Conservation (phyloP, 1,140 invertebrate species). For the Atopsyche davidsoni region DNA sequence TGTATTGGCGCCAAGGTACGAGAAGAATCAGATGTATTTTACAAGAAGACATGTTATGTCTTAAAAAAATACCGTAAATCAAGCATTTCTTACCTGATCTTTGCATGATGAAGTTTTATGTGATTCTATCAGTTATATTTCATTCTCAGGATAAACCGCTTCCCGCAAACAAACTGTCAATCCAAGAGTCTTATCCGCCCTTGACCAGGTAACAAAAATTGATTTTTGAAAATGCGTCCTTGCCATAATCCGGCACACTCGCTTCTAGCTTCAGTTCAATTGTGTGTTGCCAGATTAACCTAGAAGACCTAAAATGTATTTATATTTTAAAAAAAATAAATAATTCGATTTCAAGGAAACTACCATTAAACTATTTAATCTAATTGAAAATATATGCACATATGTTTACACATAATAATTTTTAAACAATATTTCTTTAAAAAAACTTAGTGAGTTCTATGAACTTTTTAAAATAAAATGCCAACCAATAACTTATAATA, state of each 20-base stretch:
- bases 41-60: not conserved
- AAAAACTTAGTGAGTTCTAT: too few species aligned
- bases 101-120: constrained; percentile 41
- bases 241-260: constrained; percentile 21
- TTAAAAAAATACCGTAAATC: not conserved
- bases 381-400: too few species aligned
- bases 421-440: too few species aligned
- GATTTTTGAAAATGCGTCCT: constrained; percentile 46
- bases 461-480: too few species aligned
- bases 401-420: too few species aligned
- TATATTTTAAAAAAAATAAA: too few species aligned
- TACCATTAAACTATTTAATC: too few species aligned
- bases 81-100: constrained; percentile 42
- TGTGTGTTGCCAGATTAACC: too few species aligned
- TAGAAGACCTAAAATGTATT: too few species aligned
- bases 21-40: not conserved
- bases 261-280: constrained; percentile 11
- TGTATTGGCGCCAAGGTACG: constrained; percentile 19
- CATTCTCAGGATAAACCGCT: constrained; percentile 42
- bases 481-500: too few species aligned
- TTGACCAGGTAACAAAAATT: constrained; percentile 42
- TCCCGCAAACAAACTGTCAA: constrained; percentile 44
- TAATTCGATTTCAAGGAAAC: too few species aligned
- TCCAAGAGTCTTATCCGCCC: constrained; percentile 36
- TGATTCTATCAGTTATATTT: constrained; percentile 28